Evolutionary conservation across 2,797 vertebrate species (phyloP), one percentile per base, ranked within the genome.

Genomic region (Furcifer pardalis): DNA sequence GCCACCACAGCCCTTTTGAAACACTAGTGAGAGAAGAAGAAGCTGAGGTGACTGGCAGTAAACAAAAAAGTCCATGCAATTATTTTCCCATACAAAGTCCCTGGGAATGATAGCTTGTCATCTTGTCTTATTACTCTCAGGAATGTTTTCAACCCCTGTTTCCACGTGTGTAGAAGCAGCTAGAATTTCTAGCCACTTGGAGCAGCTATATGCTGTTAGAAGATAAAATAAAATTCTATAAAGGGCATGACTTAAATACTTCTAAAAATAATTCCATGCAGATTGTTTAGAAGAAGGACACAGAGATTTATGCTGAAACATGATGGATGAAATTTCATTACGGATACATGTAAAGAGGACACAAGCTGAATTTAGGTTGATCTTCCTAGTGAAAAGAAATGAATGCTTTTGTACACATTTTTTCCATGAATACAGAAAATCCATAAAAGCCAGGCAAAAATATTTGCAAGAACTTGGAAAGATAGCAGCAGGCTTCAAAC

Each of bases 371-470:
- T 35, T 75, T 56, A 12, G 19, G 52, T 56, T 56, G n/a, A 52
- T 75, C 32, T 52, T 2, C 46, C n/a, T 75, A 56, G 19, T 75
- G 73, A 35, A 30, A 46, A 30, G 32, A 68, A 49, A 37, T 79
- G 44, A n/a, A 10, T 46, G 10, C 12, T 7, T 77, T 77, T 76
- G 23, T 79, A 78, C 78, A 25, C 21, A 78, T 30, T 35, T 74
- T 37, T 32, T 84, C 73, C 1, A 5, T 85, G 73, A 89, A 75
- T 80, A 80, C 82, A 35, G 17, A 77, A n/a, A 19, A 2, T 17
- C n/a, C 8, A 13, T 79, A 66, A 84, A 40, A 8, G 1, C 44
- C 5, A 87, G 77, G 76, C 69, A 52, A 73, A 63, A 60, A 79
- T 78, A 7, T 23, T 84, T 8, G 44, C 21, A 72, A 63, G 44